Evolutionary conservation across 2,797 vertebrate genomes (phyloP).

Genomic region (Bucorvus abyssinicus): DNA sequence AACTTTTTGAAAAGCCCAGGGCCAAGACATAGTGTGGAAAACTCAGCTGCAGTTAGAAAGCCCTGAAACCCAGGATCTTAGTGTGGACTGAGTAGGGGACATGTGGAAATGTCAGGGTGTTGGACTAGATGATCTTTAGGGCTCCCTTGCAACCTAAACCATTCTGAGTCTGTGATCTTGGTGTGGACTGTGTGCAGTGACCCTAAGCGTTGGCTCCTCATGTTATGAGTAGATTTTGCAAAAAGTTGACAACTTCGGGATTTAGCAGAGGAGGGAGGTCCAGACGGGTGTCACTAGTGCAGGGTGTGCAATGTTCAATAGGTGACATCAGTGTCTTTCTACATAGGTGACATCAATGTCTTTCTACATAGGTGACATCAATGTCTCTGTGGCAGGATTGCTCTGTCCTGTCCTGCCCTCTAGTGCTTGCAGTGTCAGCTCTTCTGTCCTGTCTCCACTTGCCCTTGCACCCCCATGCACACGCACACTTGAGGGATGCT

Average conservation of each 20-base stretch:
- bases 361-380: fast-evolving
- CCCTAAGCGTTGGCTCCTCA: background rate
- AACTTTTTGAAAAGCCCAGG: background rate
- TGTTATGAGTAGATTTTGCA: background rate
- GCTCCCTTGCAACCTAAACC: background rate
- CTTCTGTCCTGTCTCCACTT: fast-evolving
- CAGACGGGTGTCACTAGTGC: fast-evolving
- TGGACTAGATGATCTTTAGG: background rate
- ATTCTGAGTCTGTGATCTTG: background rate
- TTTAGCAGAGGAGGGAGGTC: background rate
- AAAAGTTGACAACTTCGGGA: fast-evolving
- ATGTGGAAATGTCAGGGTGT: background rate
- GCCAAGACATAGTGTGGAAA: background rate
- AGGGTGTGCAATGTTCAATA: background rate
- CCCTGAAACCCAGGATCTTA: background rate
- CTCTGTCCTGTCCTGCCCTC: background rate
- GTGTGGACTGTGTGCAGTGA: background rate
- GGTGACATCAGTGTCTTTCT: background rate
- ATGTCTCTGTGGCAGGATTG: background rate
- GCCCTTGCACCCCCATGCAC: background rate
- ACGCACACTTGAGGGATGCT: fast-evolving
- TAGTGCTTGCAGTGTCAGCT: background rate
- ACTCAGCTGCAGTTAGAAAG: background rate
- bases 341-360: fast-evolving
- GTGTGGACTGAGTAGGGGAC: background rate